Evolutionary conservation across 1,140 invertebrate genomes (phyloP), one percentile per base, ranked within the genome.

Genomic region (Drosophila truncata): DNA sequence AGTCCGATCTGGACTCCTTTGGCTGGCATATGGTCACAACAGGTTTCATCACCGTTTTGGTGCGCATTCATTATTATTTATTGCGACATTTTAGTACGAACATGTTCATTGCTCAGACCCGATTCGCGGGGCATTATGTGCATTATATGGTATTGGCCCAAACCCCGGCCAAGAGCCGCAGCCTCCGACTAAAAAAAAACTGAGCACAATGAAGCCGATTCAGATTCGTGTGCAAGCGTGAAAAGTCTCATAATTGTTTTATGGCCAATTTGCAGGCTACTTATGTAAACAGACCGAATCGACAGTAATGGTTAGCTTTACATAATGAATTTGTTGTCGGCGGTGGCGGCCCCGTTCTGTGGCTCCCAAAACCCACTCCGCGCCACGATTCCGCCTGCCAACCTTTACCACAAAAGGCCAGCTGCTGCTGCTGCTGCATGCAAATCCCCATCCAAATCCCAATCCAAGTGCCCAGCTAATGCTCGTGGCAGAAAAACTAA

Each of bases 61-160:
- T 70, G 71, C 83, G 78, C 75, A 82, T 90, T 83, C 80, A 80
- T 78, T 90, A 85, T 85, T 85, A 88, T 90, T 88, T 79, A 88
- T 90, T 90, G 84, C 85, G 81, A 88, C 81, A 90, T 79, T 80
- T 84, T 23, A 46, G 59, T 52, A 59, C 54, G 69, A 71, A 82
- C 75, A 82, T 85, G 78, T 82, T 82, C 79, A 86, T 85, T 81
- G 82, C 70, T 59, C 54, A 62, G 70, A 33, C 70, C 47, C 23
- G 37, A 39, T 66, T 54, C 13, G 44, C 35, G 61, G 65, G 67
- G 69, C 58, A 76, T 78, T 76, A 64, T 87, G 66, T 52, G 46
- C 49, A 60, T 35, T 35, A 41, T 50, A 44, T 58, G 49, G 46
- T 69, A 61, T 87, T 88, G 42, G 50, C 33, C 52, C 35, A 47